Base-by-base conservation (phyloP, 2,797 vertebrate species). In the Diplodus puntazzo region DNA sequence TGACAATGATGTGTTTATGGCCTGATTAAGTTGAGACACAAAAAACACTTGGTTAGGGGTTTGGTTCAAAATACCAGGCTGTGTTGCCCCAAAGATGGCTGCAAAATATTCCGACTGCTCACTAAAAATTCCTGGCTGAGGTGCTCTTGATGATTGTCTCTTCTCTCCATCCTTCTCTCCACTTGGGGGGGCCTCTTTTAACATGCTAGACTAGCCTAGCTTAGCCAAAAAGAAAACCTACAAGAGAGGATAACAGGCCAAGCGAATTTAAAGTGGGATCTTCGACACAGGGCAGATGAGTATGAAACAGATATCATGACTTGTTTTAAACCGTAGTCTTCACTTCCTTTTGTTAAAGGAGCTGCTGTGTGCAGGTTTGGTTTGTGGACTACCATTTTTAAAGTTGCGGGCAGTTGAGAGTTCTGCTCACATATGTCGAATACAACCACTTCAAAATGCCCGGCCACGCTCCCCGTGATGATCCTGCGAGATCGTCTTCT, bases 381-480 rank as follows among this genome's bases (percentile, higher is more conserved):
- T 39, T 39, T 39, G 34, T 60, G 59, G 59, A 39, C 39, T 39
- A 39, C 39, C 39, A 39, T 39, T 39, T 27, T 39, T 39, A 39
- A 34, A 60, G 34, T 12, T 42, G 54, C 48, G 27, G 25, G 49
- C 39, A 52, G 54, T 27, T 27, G 27, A 76, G 21, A 23, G 55
- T 55, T 67, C 42, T 20, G 62, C 60, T 80, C 80, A 72, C 39
- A 20, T 34, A 39, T 53, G 69, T 65, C 59, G 62, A 80, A 58
- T 57, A 62, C 61, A 79, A 63, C 54, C 66, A 71, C 48, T 87
- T 81, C 50, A 70, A 82, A 60, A 89, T 55, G 62, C 61, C 68
- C 55, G 25, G 68, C 64, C 46, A 34, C 4, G 63, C 68, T 81
- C 18, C 11, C 73, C 1, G 13, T 13, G 50, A 64, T 61, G 77